Base-by-base conservation (phyloP, 1,140 invertebrate genomes). In the Leptinotarsa lineolata region DNA sequence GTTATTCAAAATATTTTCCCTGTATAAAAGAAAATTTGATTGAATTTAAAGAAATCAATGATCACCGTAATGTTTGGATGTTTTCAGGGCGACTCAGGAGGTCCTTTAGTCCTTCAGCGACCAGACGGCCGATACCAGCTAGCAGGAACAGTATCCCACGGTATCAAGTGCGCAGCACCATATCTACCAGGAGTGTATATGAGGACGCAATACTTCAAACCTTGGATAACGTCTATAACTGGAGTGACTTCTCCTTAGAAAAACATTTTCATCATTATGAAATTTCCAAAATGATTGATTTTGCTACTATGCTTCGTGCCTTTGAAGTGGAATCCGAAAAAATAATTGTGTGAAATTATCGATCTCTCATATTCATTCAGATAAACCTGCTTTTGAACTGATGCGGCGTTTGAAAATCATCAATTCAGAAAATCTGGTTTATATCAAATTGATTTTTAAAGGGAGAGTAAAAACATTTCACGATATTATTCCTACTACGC, bases 91-190 rank as follows among this genome's bases (percentile, higher is more conserved):
- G 96, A 98, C 87, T 96, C 94, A 78, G 96, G 96, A 8, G 96
- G 96, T 39, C 96, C 96, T 1, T 83, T 98, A 70, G 93, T 96
- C 44, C 86, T 97, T 21, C 92, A 94, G 82, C 86, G 93, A 72
- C 87, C 90, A 0, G 93, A 97, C 79, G 95, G 94, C 16, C 89
- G 92, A 72, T 98, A 95, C 91, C 90, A 95, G 72, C 85, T 98
- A 4, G 94, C 94, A 2, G 97, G 96, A 13, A 97, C 96, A 0
- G 95, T 98, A 0, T 97, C 96, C 5, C 97, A 98, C 85, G 97
- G 97, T 15, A 97, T 96, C 75, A 95, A 95, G 81, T 98, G 96
- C 82, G 96, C 95, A 1, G 93, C 94, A 39, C 94, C 95, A 0
- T 95, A 94, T 82, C 84, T 96, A 68, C 94, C 94, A 0, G 94